phyloP scores from a whole-genome alignment of 2,113 vertebrate genomes.

The Thryonomys swinderianus region DNA sequence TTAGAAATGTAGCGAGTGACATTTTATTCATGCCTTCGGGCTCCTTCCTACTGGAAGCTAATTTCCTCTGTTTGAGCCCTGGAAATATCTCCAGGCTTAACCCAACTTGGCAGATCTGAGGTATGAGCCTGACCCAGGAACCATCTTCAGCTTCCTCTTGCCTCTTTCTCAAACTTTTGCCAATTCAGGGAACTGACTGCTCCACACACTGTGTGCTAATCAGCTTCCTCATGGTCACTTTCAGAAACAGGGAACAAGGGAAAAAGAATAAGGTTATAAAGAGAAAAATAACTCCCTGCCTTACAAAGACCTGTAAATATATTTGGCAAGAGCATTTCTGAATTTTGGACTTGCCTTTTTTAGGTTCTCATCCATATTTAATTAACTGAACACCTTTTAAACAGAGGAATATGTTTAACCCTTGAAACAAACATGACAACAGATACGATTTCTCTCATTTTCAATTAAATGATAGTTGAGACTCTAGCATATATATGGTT shows the following conservation, averaged over 20 bases:
- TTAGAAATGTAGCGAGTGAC: slow-evolving; percentile 72
- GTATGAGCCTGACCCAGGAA: slow-evolving; percentile 32
- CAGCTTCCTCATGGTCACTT: background rate
- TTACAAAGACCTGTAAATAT: background rate
- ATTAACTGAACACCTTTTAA: background rate
- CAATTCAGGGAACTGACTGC: background rate
- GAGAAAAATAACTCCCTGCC: background rate
- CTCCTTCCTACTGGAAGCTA: slow-evolving; percentile 41
- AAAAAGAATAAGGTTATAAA: background rate
- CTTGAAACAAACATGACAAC: background rate
- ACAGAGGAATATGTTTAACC: background rate
- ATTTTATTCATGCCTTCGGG: slow-evolving; percentile 65
- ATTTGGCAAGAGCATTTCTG: background rate
- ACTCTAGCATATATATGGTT: background rate
- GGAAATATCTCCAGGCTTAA: slow-evolving; percentile 59
- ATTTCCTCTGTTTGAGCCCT: slow-evolving; percentile 34
- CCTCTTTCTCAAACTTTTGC: background rate
- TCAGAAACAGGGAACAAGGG: background rate
- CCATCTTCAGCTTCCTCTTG: background rate
- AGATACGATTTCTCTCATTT: slow-evolving; percentile 9
- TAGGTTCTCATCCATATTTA: background rate
- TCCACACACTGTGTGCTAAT: background rate
- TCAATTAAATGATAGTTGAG: slow-evolving; percentile 5
- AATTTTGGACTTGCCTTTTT: background rate
- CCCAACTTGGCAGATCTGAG: background rate